Conservation (phyloP, 1,140 invertebrate genomes). For the Vanessa tameamea region DNA sequence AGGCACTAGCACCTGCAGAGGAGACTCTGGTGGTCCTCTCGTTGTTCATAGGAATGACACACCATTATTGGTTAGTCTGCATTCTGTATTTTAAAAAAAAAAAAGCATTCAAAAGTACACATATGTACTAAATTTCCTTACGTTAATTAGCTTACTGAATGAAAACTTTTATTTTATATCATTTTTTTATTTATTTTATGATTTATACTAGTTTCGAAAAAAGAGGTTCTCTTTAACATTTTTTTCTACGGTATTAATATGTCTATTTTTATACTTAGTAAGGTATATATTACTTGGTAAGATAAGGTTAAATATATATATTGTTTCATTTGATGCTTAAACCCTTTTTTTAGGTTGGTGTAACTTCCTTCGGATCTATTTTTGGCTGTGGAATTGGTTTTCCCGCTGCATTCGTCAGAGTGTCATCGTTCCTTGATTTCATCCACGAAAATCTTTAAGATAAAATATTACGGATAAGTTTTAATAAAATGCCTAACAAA, state of each 20-base stretch:
- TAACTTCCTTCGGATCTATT: slow-evolving; percentile 81
- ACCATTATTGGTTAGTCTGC: slow-evolving; percentile 44
- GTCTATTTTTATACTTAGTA: too few relatives aligned
- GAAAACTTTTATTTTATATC: background rate
- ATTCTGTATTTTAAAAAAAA: background rate
- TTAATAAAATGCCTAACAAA: slow-evolving; percentile 16
- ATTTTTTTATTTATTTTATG: slow-evolving; percentile 1
- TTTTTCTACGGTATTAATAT: too few relatives aligned
- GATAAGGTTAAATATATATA: too few relatives aligned
- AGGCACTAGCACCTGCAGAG: slow-evolving; percentile 47
- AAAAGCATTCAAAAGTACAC: too few relatives aligned
- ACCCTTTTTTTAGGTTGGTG: slow-evolving; percentile 69
- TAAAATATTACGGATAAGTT: slow-evolving; percentile 7
- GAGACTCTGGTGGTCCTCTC: slow-evolving; percentile 80
- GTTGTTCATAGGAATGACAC: slow-evolving; percentile 43
- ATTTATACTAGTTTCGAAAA: background rate
- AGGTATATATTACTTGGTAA: too few relatives aligned
- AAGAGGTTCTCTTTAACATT: too few relatives aligned
- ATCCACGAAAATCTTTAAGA: slow-evolving; percentile 55
- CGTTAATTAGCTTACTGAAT: too few relatives aligned
- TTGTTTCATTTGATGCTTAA: background rate
- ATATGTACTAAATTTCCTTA: too few relatives aligned
- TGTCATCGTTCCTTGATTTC: slow-evolving; percentile 70
- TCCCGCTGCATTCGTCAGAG: slow-evolving; percentile 79
- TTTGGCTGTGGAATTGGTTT: slow-evolving; percentile 78